Conservation (phyloP, 1,140 invertebrate species). For the Zelostemma sp. region DNA sequence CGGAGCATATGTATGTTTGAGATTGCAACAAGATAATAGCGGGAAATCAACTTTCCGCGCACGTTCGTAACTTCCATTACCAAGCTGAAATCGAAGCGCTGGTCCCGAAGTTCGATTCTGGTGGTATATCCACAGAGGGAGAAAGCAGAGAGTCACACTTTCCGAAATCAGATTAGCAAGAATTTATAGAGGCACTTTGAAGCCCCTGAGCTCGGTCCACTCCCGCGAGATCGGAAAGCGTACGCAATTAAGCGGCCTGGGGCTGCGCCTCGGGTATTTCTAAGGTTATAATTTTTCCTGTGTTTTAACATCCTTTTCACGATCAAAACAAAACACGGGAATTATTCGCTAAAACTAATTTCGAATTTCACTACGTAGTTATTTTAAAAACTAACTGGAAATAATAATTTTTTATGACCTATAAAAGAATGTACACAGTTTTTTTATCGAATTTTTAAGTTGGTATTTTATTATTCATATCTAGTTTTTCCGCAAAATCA, state of each 20-base stretch:
- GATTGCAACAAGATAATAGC: constrained; percentile 13
- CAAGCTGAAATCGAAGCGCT: constrained; percentile 12
- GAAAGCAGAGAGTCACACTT: constrained; percentile 37
- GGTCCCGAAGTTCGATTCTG: constrained; percentile 34
- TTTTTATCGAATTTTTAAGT: no score
- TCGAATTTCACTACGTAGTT: no score
- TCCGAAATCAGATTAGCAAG: constrained; percentile 56
- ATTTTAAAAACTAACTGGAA: no score
- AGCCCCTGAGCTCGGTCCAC: constrained; percentile 17
- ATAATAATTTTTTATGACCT: no score
- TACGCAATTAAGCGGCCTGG: constrained; percentile 24
- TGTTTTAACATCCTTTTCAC: constrained; percentile 2
- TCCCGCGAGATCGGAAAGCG: constrained; percentile 25
- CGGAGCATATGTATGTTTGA: constrained; percentile 1
- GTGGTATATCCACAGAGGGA: constrained; percentile 33
- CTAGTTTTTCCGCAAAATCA: no score
- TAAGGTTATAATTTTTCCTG: constrained; percentile 14
- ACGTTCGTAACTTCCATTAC: constrained; percentile 25
- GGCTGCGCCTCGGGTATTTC: constrained; percentile 14
- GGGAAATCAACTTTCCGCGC: constrained; percentile 15
- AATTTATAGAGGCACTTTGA: constrained; percentile 58
- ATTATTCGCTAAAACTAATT: no score
- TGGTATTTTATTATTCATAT: no score
- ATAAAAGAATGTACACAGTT: no score
- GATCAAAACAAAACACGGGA: neutral